A percentile compares a stretch with the other conserved stretches of the same genome.
phyloP scores from a whole-genome alignment of 2,888 invertebrate species.

The Calliopum simillimum region DNA sequence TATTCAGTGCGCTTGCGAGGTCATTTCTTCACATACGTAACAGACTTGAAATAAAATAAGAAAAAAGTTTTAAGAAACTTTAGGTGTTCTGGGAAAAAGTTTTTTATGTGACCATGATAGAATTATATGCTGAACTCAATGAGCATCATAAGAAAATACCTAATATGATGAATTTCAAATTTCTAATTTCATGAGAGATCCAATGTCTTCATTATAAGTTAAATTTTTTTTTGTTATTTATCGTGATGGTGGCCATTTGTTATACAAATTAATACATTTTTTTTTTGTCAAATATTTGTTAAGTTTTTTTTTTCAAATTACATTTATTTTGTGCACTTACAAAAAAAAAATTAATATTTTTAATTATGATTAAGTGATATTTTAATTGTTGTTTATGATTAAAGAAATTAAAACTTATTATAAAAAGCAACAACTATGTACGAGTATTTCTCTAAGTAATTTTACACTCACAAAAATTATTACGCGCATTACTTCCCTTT shows the following conservation, averaged over 20 bases:
- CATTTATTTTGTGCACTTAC: conserved; percentile 25
- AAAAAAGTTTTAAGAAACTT: background rate
- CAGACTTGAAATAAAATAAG: too few relatives aligned
- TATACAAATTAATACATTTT: conserved; percentile 34
- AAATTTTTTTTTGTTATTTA: conserved; percentile 58
- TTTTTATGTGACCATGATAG: too few relatives aligned
- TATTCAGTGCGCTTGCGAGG: too few relatives aligned
- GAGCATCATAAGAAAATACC: too few relatives aligned
- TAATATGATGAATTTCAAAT: too few relatives aligned
- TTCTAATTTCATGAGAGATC: too few relatives aligned
- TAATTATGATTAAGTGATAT: conserved; percentile 29
- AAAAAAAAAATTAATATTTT: background rate
- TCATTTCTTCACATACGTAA: too few relatives aligned
- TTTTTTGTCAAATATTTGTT: conserved; percentile 38
- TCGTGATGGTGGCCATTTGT: conserved; percentile 64
- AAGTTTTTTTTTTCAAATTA: conserved; percentile 18
- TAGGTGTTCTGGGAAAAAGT: too few relatives aligned
- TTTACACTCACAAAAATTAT: conserved; percentile 16
- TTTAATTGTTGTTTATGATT: conserved; percentile 19
- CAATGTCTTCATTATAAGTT: too few relatives aligned
- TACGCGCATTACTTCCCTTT: conserved; percentile 29
- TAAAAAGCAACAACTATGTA: background rate
- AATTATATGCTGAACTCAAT: too few relatives aligned
- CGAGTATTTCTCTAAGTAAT: conserved; percentile 30
- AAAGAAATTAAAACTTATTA: background rate